Conservation (phyloP, 1,140 invertebrate species). For the Drosophila ironensis region DNA sequence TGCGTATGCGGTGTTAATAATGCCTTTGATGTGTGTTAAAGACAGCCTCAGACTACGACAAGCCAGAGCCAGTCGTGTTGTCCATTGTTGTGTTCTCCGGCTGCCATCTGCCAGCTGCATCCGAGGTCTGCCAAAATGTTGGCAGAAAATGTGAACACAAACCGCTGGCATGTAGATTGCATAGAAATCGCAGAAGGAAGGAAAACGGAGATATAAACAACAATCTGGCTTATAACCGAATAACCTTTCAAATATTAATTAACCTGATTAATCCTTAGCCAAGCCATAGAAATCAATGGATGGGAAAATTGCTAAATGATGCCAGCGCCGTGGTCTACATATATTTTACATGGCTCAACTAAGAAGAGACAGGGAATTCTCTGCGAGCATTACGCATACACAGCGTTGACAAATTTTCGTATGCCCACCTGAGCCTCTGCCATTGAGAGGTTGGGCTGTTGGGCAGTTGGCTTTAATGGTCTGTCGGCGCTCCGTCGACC, state of each 20-base stretch:
- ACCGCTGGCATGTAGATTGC: slow-evolving; percentile 2
- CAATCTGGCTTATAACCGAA: not conserved
- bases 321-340: not conserved
- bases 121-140: slow-evolving; percentile 30
- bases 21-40: slow-evolving; percentile 77
- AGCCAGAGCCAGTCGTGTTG: slow-evolving; percentile 23
- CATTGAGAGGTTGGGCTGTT: slow-evolving; percentile 34
- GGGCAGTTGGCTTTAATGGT: slow-evolving; percentile 59
- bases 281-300: not conserved
- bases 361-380: slow-evolving; percentile 35
- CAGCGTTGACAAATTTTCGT: slow-evolving; percentile 50
- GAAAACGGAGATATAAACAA: too few species aligned
- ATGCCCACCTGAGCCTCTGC: slow-evolving; percentile 18
- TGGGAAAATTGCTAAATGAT: not conserved
- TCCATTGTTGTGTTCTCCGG: slow-evolving; percentile 18
- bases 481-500: not conserved
- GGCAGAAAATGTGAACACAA: slow-evolving; percentile 28
- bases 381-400: slow-evolving; percentile 63
- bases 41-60: slow-evolving; percentile 70
- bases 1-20: slow-evolving; percentile 73
- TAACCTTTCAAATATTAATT: not conserved
- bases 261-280: not conserved
- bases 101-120: not conserved
- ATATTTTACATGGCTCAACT: slow-evolving; percentile 6
- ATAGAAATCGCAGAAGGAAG: not conserved